Evolutionary conservation across 2,113 vertebrate genomes (phyloP), one percentile per base, ranked within the genome.

Genomic region (Aegotheles bennettii): DNA sequence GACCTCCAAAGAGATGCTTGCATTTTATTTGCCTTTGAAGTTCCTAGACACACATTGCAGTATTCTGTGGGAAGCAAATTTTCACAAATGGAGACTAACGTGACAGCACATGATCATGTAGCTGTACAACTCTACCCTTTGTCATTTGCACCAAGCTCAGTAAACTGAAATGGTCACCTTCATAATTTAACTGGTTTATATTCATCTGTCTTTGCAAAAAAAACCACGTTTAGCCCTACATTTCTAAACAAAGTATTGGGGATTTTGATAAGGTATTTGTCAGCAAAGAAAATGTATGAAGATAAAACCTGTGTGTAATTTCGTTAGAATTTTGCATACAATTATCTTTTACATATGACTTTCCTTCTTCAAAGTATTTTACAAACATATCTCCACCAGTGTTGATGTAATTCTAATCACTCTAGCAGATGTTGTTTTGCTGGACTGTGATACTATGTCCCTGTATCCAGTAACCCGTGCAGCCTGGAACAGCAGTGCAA

Each of bases 401-500:
- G 5, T 42, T 89, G 83, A 93, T 70, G 83, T 84, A 84, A 94
- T 93, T 93, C 65, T 95, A 79, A 89, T 79, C 69, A 48, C 53
- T 87, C 31, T 61, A 90, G 73, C 96, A 96, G 93, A 93, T 95
- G 93, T 82, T 96, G 48, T 82, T 94, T 96, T 94, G 83, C 48
- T 92, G 86, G 83, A 35, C 73, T 61, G 35, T 36, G 59, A 67
- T 84, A 88, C 33, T 1, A 0, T 48, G 48, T 51, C 65, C 25
- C 73, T 68, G 61, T 90, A 73, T 89, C 80, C 86, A 89, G 86
- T 57, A 89, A 92, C 73, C 43, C 21, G 1, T 56, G 48, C 57
- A 89, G 80, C 23, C 50, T 84, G 60, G n/a, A 90, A 57, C 12
- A 71, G n/a, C 9, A 6, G 16, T 14, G 18, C 20, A 92, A 92